Evolutionary conservation across 37 sponge, comb jelly and placozoan genomes (phyloP).

Genomic region (Eunapius fragilis): DNA sequence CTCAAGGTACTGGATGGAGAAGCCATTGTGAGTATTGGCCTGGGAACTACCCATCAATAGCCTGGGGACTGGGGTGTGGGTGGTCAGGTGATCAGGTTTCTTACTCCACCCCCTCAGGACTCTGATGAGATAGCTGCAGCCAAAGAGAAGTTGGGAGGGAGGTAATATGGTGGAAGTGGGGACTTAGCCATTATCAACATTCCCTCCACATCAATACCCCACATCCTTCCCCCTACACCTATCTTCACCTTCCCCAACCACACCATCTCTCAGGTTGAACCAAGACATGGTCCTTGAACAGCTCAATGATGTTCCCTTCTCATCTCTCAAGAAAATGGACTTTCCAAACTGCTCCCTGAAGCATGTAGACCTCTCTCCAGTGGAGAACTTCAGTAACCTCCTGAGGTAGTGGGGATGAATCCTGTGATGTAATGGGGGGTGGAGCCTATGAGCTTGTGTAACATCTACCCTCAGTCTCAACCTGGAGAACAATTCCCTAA

Average conservation of each 20-base stretch:
- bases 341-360: constrained; percentile 63
- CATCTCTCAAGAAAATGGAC: constrained; percentile 57
- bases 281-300: constrained; percentile 82
- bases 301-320: constrained; percentile 45
- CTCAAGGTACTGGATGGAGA: constrained; percentile 77
- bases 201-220: not conserved
- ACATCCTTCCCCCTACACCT: too few species aligned
- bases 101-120: constrained; percentile 36
- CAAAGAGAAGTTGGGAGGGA: constrained; percentile 81
- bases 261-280: constrained; percentile 58
- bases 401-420: too few species aligned
- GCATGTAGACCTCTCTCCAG: constrained; percentile 79
- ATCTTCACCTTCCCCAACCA: not conserved
- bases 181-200: not conserved
- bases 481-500: constrained; percentile 89
- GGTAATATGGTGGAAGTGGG: constrained; percentile 32
- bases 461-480: constrained; percentile 68
- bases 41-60: not conserved
- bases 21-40: constrained; percentile 74
- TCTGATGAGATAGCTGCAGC: constrained; percentile 49
- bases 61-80: not conserved
- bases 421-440: not conserved
- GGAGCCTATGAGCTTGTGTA: not conserved
- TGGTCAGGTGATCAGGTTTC: not conserved
- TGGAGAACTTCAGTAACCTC: constrained; percentile 50